Evolutionary conservation across 2,888 invertebrate species (phyloP).

Genomic region (Xestia sexstrigata): DNA sequence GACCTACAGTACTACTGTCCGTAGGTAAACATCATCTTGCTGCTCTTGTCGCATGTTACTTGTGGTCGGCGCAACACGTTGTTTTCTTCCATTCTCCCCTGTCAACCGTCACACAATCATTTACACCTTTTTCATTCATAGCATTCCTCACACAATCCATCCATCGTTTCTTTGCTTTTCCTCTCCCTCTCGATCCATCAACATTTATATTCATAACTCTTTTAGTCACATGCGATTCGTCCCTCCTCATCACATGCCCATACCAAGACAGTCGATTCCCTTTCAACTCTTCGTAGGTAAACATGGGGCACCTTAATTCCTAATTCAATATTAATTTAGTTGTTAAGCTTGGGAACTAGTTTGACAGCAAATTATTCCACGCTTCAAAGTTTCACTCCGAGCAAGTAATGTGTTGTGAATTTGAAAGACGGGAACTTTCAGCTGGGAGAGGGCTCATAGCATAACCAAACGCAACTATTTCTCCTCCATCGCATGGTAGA

Average conservation of each 20-base stretch:
- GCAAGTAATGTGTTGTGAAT: conserved; percentile 48
- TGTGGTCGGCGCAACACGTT: too few relatives aligned
- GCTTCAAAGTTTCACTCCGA: conserved; percentile 39
- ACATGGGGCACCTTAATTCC: conserved; percentile 5
- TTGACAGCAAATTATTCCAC: conserved; percentile 51
- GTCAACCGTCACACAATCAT: too few relatives aligned
- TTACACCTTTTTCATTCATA: too few relatives aligned
- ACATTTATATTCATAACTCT: too few relatives aligned
- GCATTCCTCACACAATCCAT: too few relatives aligned
- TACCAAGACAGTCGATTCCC: too few relatives aligned
- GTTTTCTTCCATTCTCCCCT: too few relatives aligned
- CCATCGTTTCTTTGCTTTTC: too few relatives aligned
- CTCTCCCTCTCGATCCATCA: too few relatives aligned
- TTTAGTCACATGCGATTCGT: too few relatives aligned
- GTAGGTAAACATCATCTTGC: not conserved
- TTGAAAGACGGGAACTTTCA: conserved; percentile 41
- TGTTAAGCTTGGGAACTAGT: conserved; percentile 36
- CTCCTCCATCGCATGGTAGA: conserved; percentile 1
- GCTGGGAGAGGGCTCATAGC: conserved; percentile 7
- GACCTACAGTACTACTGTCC: not conserved
- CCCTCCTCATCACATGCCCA: too few relatives aligned
- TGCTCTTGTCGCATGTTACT: too few relatives aligned
- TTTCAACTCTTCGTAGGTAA: not conserved
- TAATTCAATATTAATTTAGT: conserved; percentile 45
- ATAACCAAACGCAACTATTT: conserved; percentile 26